phyloP scores from a whole-genome alignment of 2,888 invertebrate species.

The Syritta pipiens region DNA sequence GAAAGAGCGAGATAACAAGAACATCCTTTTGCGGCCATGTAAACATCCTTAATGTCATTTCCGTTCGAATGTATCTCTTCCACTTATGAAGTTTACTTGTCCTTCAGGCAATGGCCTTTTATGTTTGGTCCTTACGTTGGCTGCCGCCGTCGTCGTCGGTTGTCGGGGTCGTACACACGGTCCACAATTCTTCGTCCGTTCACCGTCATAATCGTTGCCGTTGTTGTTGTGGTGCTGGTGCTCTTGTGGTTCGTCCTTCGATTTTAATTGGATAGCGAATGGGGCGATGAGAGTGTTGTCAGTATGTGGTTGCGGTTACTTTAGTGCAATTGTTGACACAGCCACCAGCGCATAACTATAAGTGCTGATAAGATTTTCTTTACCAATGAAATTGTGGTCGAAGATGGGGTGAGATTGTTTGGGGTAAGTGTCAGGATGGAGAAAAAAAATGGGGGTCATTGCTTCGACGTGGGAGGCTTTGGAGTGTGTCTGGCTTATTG shows the following conservation, averaged over 20 bases:
- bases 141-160: constrained; percentile 30
- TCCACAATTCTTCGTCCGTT: too few relatives aligned
- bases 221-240: constrained; percentile 35
- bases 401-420: too few relatives aligned
- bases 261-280: constrained; percentile 54
- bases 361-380: constrained; percentile 18
- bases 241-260: constrained; percentile 53
- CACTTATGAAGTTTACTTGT: constrained; percentile 51
- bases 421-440: too few relatives aligned
- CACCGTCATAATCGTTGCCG: constrained; percentile 1
- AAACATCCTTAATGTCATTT: constrained; percentile 64
- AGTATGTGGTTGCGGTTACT: constrained; percentile 55
- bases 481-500: too few relatives aligned
- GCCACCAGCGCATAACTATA: neutral
- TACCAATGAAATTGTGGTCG: constrained; percentile 5
- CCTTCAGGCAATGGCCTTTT: constrained; percentile 51
- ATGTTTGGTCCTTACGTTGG: constrained; percentile 31
- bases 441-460: too few relatives aligned
- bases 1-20: constrained; percentile 33
- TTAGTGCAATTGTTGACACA: constrained; percentile 20
- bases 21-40: constrained; percentile 49
- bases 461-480: too few relatives aligned
- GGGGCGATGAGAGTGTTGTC: constrained; percentile 57
- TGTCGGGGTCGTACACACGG: too few relatives aligned
- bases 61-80: constrained; percentile 51